These are phyloP conservation scores for Amphiduros pacificus DNA, from an alignment of 2,888 invertebrate genomes.

Conservation along the genomic window DNA sequence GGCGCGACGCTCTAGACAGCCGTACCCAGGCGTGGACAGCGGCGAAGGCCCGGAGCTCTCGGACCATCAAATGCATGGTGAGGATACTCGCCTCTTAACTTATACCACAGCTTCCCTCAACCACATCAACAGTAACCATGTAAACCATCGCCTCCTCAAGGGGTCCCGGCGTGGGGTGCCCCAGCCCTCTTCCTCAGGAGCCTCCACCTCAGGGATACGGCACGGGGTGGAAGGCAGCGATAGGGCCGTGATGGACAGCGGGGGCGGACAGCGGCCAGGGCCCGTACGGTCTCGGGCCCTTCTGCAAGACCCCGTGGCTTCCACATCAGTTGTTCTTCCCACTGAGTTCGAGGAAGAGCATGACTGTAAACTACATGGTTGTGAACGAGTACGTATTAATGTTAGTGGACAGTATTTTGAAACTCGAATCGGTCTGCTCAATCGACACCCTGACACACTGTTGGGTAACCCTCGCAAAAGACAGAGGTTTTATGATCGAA, in stretches of 20 bases:
- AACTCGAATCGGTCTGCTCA: slow-evolving; percentile 51
- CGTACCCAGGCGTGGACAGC: too few species aligned
- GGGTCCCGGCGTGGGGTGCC: slow-evolving; percentile 1
- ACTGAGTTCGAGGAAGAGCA: slow-evolving; percentile 28
- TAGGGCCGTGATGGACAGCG: background rate
- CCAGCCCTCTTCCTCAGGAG: background rate
- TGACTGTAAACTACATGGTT: slow-evolving; percentile 46
- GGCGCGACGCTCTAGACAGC: too few species aligned
- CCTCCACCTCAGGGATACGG: background rate
- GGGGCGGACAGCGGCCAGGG: background rate
- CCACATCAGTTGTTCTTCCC: background rate
- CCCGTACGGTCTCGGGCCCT: background rate
- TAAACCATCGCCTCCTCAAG: slow-evolving; percentile 23
- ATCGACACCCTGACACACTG: slow-evolving; percentile 55
- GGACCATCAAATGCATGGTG: too few species aligned
- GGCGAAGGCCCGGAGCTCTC: too few species aligned
- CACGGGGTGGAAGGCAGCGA: too few species aligned
- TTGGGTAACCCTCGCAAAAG: slow-evolving; percentile 56
- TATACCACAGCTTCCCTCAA: slow-evolving; percentile 21
- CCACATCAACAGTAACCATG: slow-evolving; percentile 21
- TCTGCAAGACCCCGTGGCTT: background rate
- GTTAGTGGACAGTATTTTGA: slow-evolving; percentile 59
- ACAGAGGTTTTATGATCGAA: slow-evolving; percentile 52
- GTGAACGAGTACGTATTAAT: slow-evolving; percentile 56
- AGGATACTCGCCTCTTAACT: slow-evolving; percentile 17